These are phyloP conservation scores for Helobdella robusta DNA, from an alignment of 2,888 invertebrate genomes.

Conservation along the genomic window DNA sequence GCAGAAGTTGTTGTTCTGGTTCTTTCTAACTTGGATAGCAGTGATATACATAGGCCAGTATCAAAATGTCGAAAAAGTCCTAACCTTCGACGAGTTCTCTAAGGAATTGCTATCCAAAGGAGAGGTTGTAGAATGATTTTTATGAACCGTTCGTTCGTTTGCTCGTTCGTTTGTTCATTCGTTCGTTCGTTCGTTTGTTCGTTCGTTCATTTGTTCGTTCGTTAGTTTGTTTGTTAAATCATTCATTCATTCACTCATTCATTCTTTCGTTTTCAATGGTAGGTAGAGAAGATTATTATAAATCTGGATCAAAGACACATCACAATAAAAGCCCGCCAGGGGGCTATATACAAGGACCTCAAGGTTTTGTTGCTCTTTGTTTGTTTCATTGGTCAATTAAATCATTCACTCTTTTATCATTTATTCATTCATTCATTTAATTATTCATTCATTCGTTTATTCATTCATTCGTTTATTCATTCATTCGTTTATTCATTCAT, in stretches of 20 bases:
- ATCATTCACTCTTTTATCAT: too few species aligned
- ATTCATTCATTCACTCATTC: neutral
- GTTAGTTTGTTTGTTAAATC: neutral
- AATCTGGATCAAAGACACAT: neutral
- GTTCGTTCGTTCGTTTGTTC: neutral
- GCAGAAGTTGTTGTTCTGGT: slow-evolving; percentile 36
- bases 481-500: neutral
- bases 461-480: neutral
- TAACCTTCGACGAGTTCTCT: slow-evolving; percentile 93
- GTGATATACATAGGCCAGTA: slow-evolving; percentile 29
- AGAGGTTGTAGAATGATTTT: slow-evolving; percentile 55
- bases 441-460: neutral
- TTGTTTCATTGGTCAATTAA: too few species aligned
- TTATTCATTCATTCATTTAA: neutral
- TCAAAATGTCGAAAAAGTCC: slow-evolving; percentile 35
- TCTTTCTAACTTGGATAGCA: slow-evolving; percentile 34
- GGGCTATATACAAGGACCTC: neutral
- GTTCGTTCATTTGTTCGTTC: neutral
- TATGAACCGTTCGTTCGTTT: too few species aligned
- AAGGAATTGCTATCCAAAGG: slow-evolving; percentile 86
- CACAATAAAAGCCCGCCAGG: neutral
- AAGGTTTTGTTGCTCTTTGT: too few species aligned
- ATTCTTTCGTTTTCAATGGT: neutral
- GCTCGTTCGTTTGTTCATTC: neutral
- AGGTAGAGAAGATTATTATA: too few species aligned